Conservation (phyloP, 2,888 invertebrate genomes). For the Aethes cnicana region DNA sequence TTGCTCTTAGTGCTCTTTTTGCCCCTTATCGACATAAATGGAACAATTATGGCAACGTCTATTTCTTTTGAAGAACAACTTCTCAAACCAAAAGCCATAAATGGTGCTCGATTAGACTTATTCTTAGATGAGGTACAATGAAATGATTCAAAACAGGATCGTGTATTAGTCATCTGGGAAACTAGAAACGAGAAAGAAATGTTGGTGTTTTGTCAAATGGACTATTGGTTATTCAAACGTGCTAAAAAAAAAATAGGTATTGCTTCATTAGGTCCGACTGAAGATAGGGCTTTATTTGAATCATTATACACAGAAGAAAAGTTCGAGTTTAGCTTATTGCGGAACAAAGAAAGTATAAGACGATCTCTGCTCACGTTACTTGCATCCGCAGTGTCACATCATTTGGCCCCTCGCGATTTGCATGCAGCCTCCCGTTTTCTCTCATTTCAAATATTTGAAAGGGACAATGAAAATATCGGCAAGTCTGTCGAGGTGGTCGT, state of each 20-base stretch:
- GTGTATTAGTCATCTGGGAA: conserved; percentile 1
- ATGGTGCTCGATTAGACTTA: conserved; percentile 22
- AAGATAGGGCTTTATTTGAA: no score
- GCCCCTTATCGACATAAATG: conserved; percentile 3
- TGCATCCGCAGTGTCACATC: conserved; percentile 8
- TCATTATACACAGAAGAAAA: no score
- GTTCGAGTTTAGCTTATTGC: no score
- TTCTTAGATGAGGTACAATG: conserved; percentile 8
- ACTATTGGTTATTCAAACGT: no score
- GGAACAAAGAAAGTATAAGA: no score
- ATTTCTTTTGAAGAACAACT: conserved; percentile 21
- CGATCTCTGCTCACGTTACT: conserved; percentile 6
- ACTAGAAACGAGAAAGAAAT: no score
- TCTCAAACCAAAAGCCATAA: conserved; percentile 20
- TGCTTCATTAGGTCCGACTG: no score
- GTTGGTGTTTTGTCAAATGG: no score
- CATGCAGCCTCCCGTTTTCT: conserved; percentile 19
- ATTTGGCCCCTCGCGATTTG: conserved; percentile 15
- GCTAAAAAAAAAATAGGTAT: no score
- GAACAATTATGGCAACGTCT: conserved; percentile 23
- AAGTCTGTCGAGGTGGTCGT: conserved; percentile 37
- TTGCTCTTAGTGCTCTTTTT: conserved; percentile 20
- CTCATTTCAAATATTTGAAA: conserved; percentile 17
- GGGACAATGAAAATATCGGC: conserved; percentile 20
- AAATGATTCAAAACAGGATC: conserved; percentile 1